Conservation (phyloP, 1,140 invertebrate species). For the Drosophila ficusphila region DNA sequence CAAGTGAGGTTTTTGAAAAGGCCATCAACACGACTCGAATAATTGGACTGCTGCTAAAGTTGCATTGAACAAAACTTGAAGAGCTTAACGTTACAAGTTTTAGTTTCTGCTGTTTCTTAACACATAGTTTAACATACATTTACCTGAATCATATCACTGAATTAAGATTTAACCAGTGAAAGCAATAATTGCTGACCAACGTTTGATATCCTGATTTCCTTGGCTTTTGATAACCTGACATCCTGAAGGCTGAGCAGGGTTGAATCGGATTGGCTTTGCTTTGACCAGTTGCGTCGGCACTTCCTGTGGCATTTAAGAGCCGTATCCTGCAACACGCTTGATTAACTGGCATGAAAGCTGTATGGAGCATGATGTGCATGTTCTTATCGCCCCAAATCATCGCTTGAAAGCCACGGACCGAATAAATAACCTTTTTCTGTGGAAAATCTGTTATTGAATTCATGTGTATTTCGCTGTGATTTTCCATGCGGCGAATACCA, state of each 20-base stretch:
- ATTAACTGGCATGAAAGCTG: conserved; percentile 47
- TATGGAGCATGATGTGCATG: conserved; percentile 52
- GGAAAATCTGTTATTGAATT: conserved; percentile 57
- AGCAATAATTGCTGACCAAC: conserved; percentile 10
- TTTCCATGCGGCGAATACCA: conserved; percentile 6
- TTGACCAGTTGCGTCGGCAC: conserved; percentile 50
- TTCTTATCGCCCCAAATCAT: conserved; percentile 50
- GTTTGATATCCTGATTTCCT: conserved; percentile 21
- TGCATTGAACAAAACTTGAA: too few species aligned
- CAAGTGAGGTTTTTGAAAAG: neutral
- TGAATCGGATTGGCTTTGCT: conserved; percentile 21
- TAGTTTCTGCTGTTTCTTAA: too few species aligned
- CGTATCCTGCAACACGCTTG: conserved; percentile 56
- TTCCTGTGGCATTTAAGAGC: conserved; percentile 65
- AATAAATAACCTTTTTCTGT: conserved; percentile 52
- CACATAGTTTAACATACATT: too few species aligned
- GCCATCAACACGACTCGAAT: neutral
- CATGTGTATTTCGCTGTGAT: conserved; percentile 14
- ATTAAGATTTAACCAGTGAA: neutral
- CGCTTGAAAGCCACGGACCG: conserved; percentile 28
- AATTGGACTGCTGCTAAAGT: neutral
- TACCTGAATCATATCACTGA: neutral
- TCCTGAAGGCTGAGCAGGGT: conserved; percentile 8
- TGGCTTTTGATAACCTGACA: conserved; percentile 12
- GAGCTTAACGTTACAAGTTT: too few species aligned